Conservation (phyloP, 1,140 invertebrate genomes). For the Drosophila tani region DNA sequence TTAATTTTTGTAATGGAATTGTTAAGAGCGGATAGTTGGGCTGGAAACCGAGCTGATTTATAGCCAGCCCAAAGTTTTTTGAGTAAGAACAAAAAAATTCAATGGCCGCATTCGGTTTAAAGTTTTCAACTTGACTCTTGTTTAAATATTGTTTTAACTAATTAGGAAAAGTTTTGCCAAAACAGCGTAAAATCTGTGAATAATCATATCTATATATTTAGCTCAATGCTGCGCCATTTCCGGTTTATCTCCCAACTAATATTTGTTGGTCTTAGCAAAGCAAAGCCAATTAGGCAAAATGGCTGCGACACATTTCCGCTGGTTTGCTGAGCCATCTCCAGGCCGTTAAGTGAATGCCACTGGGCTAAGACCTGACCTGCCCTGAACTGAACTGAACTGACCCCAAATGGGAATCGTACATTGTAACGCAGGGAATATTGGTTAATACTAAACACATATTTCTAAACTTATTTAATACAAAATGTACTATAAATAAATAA, state of each 20-base stretch:
- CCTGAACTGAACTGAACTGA: conserved; percentile 8
- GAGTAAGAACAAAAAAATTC: conserved; percentile 22
- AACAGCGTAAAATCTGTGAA: conserved; percentile 27
- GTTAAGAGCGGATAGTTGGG: conserved; percentile 40
- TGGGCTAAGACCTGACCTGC: conserved; percentile 42
- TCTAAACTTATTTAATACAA: no score
- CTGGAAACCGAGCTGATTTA: conserved; percentile 69
- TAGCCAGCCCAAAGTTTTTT: conserved; percentile 57
- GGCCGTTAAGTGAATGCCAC: conserved; percentile 22
- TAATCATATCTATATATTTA: conserved; percentile 30
- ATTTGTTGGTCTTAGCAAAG: conserved; percentile 44
- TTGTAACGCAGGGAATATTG: no score
- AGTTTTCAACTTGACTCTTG: conserved; percentile 50
- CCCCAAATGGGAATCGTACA: background rate
- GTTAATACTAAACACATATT: no score
- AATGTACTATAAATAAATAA: no score
- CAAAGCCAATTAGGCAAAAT: conserved; percentile 82
- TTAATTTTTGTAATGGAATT: conserved; percentile 80
- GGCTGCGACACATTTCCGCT: conserved; percentile 82
- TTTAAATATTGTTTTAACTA: conserved; percentile 74
- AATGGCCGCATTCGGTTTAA: conserved; percentile 53
- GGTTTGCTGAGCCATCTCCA: conserved; percentile 49
- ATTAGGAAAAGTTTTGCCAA: conserved; percentile 79
- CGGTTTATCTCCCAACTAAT: conserved; percentile 64
- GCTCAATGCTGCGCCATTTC: conserved; percentile 77